Conservation (phyloP, 2,888 invertebrate species). For the Oxycera nigricornis region DNA sequence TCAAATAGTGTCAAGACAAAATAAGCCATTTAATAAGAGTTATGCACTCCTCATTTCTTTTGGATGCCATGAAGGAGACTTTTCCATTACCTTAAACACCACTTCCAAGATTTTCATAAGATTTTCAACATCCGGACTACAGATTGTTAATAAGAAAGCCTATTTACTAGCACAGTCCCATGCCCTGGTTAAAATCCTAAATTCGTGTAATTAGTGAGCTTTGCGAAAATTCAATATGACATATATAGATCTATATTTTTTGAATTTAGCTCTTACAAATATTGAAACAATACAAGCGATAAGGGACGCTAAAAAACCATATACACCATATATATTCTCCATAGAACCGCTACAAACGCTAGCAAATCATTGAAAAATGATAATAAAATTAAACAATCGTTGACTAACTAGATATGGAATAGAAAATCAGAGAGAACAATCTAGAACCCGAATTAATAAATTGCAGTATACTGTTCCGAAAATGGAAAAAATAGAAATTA, state of each 20-base stretch:
- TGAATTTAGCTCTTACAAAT: not conserved
- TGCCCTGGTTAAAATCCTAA: too few relatives aligned
- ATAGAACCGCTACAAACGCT: not conserved
- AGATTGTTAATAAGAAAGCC: too few relatives aligned
- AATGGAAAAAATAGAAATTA: not conserved
- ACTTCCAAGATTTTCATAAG: too few relatives aligned
- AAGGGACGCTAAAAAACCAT: not conserved
- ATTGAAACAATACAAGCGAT: not conserved
- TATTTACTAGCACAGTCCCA: too few relatives aligned
- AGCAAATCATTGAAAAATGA: not conserved
- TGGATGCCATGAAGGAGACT: too few relatives aligned
- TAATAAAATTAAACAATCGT: not conserved
- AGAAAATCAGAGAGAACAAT: not conserved
- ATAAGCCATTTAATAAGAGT: not conserved
- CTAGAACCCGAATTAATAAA: not conserved
- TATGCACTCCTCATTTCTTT: too few relatives aligned
- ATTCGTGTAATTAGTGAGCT: too few relatives aligned
- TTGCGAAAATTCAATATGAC: not conserved
- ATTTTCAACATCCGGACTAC: too few relatives aligned
- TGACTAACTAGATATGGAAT: not conserved
- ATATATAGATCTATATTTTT: not conserved
- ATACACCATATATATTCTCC: not conserved
- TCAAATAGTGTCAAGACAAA: not conserved
- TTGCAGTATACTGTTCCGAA: conserved; percentile 25
- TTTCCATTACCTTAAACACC: too few relatives aligned